A percentile compares a stretch with the other conserved stretches of the same genome.
These are phyloP conservation scores for Enteromius unitaeniatus DNA, from an alignment of 2,797 vertebrate species.

Conservation along the genomic window DNA sequence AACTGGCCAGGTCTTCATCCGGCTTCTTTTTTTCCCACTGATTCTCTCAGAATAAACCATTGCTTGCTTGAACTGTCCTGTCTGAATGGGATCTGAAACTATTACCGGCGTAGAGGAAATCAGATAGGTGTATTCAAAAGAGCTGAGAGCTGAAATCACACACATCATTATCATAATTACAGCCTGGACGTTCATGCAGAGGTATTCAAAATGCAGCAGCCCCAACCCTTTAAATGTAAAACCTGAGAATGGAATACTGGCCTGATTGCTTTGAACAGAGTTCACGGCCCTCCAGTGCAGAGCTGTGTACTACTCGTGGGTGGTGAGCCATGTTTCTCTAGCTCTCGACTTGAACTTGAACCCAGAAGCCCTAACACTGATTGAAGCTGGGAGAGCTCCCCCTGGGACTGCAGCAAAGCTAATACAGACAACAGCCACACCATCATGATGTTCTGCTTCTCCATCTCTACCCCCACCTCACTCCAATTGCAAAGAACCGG, in stretches of 20 bases:
- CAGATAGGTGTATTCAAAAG: constrained; percentile 47
- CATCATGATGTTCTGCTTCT: constrained; percentile 26
- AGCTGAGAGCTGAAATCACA: constrained; percentile 33
- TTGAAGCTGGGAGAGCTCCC: constrained; percentile 83
- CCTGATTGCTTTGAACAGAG: constrained; percentile 53
- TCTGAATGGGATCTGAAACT: constrained; percentile 77
- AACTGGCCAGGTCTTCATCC: constrained; percentile 49
- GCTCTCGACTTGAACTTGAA: constrained; percentile 58
- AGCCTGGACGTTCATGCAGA: constrained; percentile 39
- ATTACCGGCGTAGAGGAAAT: constrained; percentile 68
- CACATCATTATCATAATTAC: constrained; percentile 49
- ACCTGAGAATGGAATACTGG: constrained; percentile 39
- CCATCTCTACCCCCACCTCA: constrained; percentile 15
- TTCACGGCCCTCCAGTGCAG: constrained; percentile 42
- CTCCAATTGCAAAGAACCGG: background rate
- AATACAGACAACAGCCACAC: constrained; percentile 76
- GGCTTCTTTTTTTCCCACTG: background rate
- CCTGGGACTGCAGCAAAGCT: constrained; percentile 88
- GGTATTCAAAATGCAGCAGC: constrained; percentile 34
- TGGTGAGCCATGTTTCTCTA: constrained; percentile 49
- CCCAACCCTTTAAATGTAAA: constrained; percentile 49
- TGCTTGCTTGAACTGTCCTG: constrained; percentile 68
- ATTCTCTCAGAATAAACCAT: constrained; percentile 39
- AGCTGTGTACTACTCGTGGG: constrained; percentile 44
- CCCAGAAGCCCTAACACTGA: constrained; percentile 42